These are phyloP conservation scores for Sinelater perroti DNA, from an alignment of 2,888 invertebrate genomes.

Conservation along the genomic window DNA sequence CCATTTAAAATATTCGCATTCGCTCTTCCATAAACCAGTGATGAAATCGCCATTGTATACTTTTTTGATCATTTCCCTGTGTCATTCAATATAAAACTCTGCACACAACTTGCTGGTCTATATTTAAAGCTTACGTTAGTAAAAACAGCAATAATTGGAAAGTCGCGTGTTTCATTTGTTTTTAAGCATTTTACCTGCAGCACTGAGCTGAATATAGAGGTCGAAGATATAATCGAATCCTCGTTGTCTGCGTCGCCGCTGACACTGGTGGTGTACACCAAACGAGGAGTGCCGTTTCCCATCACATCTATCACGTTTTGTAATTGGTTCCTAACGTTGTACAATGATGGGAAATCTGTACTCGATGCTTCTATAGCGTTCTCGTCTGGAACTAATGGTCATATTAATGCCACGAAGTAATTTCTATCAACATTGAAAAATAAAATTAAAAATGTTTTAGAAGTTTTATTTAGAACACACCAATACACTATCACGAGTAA, in stretches of 20 bases:
- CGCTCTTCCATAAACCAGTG: too few relatives aligned
- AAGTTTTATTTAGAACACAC: too few relatives aligned
- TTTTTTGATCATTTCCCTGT: too few relatives aligned
- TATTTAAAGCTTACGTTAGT: neutral
- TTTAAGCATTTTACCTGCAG: constrained; percentile 22
- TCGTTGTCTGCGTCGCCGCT: constrained; percentile 43
- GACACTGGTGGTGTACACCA: constrained; percentile 25
- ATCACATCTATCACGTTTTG: constrained; percentile 47
- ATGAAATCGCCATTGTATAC: too few relatives aligned
- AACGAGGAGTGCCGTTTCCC: constrained; percentile 44
- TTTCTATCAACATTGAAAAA: too few relatives aligned
- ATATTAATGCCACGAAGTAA: too few relatives aligned
- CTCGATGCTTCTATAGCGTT: neutral
- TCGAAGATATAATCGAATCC: constrained; percentile 37
- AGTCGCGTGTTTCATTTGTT: too few relatives aligned
- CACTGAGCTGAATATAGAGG: constrained; percentile 28
- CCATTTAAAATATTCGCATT: too few relatives aligned
- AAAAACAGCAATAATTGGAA: neutral
- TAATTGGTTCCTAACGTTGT: constrained; percentile 42
- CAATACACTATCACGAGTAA: too few relatives aligned
- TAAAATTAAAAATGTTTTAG: neutral
- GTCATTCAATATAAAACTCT: too few relatives aligned
- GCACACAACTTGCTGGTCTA: neutral
- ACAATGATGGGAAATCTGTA: constrained; percentile 27
- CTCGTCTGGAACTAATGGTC: neutral